phyloP scores from a whole-genome alignment of 2,797 vertebrate genomes.

The Pangasius djambal region DNA sequence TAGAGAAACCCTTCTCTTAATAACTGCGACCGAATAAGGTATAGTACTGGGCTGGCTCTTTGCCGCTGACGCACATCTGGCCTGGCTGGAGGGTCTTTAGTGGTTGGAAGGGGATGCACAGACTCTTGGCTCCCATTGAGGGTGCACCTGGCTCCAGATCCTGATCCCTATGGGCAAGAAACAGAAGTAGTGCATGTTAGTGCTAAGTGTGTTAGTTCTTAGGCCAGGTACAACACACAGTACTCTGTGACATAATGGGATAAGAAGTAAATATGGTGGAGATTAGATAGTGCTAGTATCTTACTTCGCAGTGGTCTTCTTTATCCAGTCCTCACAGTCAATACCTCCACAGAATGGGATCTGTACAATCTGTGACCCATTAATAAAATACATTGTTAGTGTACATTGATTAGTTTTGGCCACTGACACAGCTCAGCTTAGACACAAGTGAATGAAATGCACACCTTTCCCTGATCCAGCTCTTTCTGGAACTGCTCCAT shows the following conservation, averaged over 20 bases:
- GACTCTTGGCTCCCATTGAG: conserved; percentile 97
- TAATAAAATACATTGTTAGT: neutral
- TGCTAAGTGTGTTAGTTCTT: neutral
- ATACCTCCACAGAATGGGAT: conserved; percentile 96
- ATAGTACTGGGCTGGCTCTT: conserved; percentile 90
- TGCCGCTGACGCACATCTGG: conserved; percentile 85
- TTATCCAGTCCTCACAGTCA: conserved; percentile 97
- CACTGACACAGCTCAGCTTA: neutral
- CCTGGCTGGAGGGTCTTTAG: conserved; percentile 81
- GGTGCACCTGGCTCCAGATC: conserved; percentile 95
- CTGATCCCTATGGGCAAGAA: conserved; percentile 83
- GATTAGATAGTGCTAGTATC: conserved; percentile 2
- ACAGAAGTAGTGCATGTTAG: neutral
- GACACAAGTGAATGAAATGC: conserved; percentile 35
- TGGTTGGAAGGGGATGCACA: conserved; percentile 94
- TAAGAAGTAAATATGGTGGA: neutral
- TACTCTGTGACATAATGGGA: neutral
- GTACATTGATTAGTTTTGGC: neutral
- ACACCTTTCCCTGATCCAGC: conserved; percentile 91
- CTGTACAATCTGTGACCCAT: conserved; percentile 84
- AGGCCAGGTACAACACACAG: neutral
- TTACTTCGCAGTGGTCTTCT: conserved; percentile 96
- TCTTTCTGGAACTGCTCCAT: conserved; percentile 94
- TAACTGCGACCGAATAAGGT: conserved; percentile 97
- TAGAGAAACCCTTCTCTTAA: conserved; percentile 63